phyloP scores from a whole-genome alignment of 2,113 vertebrate genomes.

The Morone saxatilis region DNA sequence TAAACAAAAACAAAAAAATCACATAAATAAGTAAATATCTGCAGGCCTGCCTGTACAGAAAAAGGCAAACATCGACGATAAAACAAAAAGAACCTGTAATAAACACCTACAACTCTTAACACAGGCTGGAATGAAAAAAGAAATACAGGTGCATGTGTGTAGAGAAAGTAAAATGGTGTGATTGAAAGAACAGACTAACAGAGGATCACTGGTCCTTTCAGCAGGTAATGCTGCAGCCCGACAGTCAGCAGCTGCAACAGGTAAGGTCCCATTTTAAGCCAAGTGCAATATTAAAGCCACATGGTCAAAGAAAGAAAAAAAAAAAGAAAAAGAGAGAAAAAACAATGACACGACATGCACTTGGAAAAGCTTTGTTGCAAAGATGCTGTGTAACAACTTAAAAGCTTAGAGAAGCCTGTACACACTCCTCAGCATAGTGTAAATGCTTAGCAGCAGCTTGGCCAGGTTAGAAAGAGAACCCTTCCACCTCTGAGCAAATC shows the following conservation, averaged over 20 bases:
- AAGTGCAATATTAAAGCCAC: constrained; percentile 63
- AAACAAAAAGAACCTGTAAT: constrained; percentile 42
- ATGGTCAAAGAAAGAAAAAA: neutral
- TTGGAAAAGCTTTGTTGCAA: constrained; percentile 31
- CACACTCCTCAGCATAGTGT: constrained; percentile 17
- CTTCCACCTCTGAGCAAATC: neutral
- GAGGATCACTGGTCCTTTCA: constrained; percentile 28
- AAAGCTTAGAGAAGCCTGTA: constrained; percentile 36
- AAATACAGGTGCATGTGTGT: constrained; percentile 46
- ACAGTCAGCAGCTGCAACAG: constrained; percentile 19
- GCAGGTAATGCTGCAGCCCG: constrained; percentile 27
- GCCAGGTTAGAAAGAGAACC: neutral
- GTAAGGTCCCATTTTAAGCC: constrained; percentile 3
- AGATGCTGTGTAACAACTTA: constrained; percentile 24
- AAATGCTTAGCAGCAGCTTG: constrained; percentile 18
- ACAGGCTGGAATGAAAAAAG: constrained; percentile 71
- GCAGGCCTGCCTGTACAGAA: constrained; percentile 87
- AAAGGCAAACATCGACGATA: constrained; percentile 66
- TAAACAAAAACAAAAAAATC: constrained; percentile 15
- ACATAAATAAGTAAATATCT: constrained; percentile 83
- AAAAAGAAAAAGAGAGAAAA: neutral
- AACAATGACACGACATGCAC: constrained; percentile 31
- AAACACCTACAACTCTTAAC: constrained; percentile 43
- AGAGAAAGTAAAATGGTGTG: constrained; percentile 15
- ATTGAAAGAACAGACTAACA: constrained; percentile 18